Evolutionary conservation across 2,113 vertebrate genomes (phyloP), one percentile per base, ranked within the genome.

Genomic region (Talpa occidentalis): DNA sequence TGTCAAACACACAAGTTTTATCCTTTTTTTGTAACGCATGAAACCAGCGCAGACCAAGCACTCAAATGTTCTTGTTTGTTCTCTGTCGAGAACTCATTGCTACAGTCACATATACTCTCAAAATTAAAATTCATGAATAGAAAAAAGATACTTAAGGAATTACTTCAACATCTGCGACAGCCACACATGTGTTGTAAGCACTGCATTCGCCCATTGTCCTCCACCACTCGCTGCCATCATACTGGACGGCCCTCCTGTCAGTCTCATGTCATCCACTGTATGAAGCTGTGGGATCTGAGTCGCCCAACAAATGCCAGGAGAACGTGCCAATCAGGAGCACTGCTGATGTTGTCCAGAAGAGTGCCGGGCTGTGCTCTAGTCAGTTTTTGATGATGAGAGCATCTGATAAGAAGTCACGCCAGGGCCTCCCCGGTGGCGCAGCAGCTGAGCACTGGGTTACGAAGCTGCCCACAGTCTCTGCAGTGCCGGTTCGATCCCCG

Each of bases 81-180:
- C 35, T 64, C 1, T 19, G 10, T 32, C 15, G 22, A 86, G 5
- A 52, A 59, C 21, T 2, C 3, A 62, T n/a, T 26, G 56, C 42
- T 52, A 67, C n/a, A 49, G 30, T 14, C 4, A 59, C 15, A 32
- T 11, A 54, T 5, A 81, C 30, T 62, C 44, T 56, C 76, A 77
- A 82, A 79, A 73, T 72, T 82, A 56, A 82, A 86, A 76, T 54
- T 78, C 32, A 73, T 30, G 62, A 66, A n/a, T 0, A 94, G 17
- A 69, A 60, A 70, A 77, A 66, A 32, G 10, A 77, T 8, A 89
- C 12, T 67, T 79, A 35, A 10, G 2, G 47, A 95, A 88, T 22
- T 24, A 42, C 32, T n/a, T 49, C 40, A 56, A 35, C 9, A 83
- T 30, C 67, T 52, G 11, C 70, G 12, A 14, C 44, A 44, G 44